Evolutionary conservation across 1,140 invertebrate genomes (phyloP).

Genomic region (Lanistes nyassanus): DNA sequence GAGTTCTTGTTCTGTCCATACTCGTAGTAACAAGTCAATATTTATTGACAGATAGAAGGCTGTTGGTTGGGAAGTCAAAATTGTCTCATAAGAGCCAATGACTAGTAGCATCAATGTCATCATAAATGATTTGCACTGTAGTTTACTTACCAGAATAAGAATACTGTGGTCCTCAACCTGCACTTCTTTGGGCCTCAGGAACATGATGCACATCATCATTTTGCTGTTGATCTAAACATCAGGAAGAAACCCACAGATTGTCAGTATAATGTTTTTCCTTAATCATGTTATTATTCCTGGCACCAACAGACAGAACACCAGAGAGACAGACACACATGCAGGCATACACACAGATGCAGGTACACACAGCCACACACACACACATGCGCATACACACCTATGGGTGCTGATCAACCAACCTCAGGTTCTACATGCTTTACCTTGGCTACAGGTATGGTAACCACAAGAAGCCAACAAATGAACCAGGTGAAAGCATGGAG

Average conservation of each 20-base stretch:
- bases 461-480: conserved; percentile 55
- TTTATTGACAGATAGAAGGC: too few species aligned
- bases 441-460: conserved; percentile 59
- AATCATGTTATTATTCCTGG: too few species aligned
- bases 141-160: conserved; percentile 35
- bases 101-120: too few species aligned
- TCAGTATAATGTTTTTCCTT: too few species aligned
- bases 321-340: background rate
- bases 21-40: too few species aligned
- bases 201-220: conserved; percentile 49
- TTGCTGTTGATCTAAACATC: conserved; percentile 53
- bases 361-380: background rate
- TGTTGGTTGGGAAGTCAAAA: too few species aligned
- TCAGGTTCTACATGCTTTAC: conserved; percentile 33
- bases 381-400: background rate
- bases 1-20: too few species aligned
- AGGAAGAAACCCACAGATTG: too few species aligned
- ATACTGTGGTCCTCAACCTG: conserved; percentile 40
- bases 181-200: conserved; percentile 53
- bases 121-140: too few species aligned
- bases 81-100: too few species aligned
- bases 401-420: background rate
- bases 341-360: background rate
- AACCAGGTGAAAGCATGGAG: conserved; percentile 45
- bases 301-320: background rate